Conservation (phyloP, 2,113 vertebrate species). For the Chloropsis cyanopogon region DNA sequence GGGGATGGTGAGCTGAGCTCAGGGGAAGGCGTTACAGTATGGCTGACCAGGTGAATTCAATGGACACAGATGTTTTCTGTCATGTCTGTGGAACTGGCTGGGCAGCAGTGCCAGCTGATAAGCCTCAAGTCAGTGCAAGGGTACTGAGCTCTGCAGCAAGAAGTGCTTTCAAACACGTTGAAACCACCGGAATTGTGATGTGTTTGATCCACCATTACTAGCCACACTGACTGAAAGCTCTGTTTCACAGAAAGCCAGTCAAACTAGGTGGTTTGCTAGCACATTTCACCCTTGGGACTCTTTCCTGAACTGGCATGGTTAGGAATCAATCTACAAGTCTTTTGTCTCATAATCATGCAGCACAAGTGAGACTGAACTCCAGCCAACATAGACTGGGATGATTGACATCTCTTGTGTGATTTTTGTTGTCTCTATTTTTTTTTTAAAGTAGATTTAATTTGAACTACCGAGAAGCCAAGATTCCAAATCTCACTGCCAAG, state of each 20-base stretch:
- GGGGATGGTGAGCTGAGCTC: not conserved
- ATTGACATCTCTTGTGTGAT: not conserved
- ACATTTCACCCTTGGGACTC: not conserved
- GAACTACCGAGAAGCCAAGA: not conserved
- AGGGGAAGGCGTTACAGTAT: not conserved
- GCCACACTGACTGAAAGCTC: not conserved
- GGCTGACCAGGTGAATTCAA: not conserved
- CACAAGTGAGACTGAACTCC: not conserved
- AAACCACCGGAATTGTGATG: not conserved
- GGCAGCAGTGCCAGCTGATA: not conserved
- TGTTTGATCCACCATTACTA: not conserved
- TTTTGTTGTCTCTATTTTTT: fast-evolving
- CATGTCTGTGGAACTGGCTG: not conserved
- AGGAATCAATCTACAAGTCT: not conserved
- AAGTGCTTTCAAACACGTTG: not conserved
- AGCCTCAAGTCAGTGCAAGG: not conserved
- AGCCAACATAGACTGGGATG: not conserved
- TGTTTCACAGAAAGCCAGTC: not conserved
- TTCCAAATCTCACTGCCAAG: not conserved
- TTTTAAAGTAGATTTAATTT: not conserved
- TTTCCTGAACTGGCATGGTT: fast-evolving
- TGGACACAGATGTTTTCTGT: not conserved
- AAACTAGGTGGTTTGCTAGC: not conserved
- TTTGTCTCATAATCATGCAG: not conserved
- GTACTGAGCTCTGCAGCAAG: not conserved